phyloP scores from a whole-genome alignment of 2,888 invertebrate species.

The Polydrusus tereticollis region DNA sequence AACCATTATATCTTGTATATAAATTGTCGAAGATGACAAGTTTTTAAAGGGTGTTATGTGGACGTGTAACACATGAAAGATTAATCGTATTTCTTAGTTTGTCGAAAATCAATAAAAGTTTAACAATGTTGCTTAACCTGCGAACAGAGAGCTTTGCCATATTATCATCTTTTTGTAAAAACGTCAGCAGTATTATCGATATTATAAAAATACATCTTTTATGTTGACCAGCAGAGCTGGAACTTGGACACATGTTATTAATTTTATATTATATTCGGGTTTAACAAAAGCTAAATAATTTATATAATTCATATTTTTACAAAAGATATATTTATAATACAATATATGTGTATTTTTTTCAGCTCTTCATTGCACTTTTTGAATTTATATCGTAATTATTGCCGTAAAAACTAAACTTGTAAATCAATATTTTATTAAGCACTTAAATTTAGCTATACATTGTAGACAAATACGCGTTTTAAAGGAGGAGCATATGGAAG shows the following conservation, averaged over 20 bases:
- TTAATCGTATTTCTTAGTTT: constrained; percentile 48
- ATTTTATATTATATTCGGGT: too few relatives aligned
- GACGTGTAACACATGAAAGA: constrained; percentile 48
- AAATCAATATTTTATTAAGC: too few relatives aligned
- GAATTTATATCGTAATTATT: too few relatives aligned
- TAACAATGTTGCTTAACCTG: constrained; percentile 54
- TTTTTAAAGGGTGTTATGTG: constrained; percentile 47
- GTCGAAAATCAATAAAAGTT: constrained; percentile 45
- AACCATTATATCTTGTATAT: constrained; percentile 46
- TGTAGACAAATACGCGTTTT: too few relatives aligned
- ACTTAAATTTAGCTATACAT: too few relatives aligned
- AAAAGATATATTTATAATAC: too few relatives aligned
- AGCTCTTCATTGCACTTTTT: too few relatives aligned
- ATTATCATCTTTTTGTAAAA: constrained; percentile 26
- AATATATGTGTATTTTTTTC: too few relatives aligned
- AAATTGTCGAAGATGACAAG: constrained; percentile 49
- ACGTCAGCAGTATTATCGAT: background rate
- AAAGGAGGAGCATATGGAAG: too few relatives aligned
- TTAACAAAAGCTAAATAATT: too few relatives aligned
- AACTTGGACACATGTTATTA: background rate
- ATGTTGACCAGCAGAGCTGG: background rate
- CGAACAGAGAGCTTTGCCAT: constrained; percentile 22
- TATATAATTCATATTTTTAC: too few relatives aligned
- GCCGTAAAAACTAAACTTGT: too few relatives aligned
- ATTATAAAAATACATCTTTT: background rate